Conservation (phyloP, 2,888 invertebrate species). For the Listrodromus nycthemerus region DNA sequence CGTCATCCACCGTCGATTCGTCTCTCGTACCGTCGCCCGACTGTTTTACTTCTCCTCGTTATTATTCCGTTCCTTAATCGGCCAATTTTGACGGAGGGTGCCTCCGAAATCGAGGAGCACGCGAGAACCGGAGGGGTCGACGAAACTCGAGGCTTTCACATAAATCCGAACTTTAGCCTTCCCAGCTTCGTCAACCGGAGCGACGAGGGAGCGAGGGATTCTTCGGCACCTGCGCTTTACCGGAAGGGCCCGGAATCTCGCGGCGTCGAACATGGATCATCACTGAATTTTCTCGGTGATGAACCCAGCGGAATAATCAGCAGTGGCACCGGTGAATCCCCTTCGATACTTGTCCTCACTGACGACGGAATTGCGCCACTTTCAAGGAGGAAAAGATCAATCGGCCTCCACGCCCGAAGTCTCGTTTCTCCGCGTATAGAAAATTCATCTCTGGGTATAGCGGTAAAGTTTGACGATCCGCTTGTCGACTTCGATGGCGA, state of each 20-base stretch:
- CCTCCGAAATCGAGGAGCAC: constrained; percentile 23
- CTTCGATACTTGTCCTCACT: neutral
- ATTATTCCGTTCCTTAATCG: constrained; percentile 37
- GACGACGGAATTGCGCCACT: neutral
- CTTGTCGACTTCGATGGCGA: neutral
- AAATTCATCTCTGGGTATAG: neutral
- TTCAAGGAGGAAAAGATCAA: neutral
- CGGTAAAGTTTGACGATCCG: constrained; percentile 14
- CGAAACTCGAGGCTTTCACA: constrained; percentile 14
- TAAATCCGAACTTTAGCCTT: neutral
- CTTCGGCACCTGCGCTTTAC: neutral
- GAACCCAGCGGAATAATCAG: neutral
- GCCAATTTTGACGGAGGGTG: constrained; percentile 35
- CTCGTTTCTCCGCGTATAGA: neutral
- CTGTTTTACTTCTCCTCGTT: constrained; percentile 43
- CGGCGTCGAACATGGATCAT: constrained; percentile 39
- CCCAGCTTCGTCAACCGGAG: neutral
- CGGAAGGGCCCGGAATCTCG: constrained; percentile 5
- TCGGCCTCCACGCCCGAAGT: neutral
- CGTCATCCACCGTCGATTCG: constrained; percentile 47
- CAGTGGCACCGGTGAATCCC: neutral
- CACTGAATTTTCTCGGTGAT: constrained; percentile 6
- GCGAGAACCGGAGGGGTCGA: constrained; percentile 16
- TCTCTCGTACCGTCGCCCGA: constrained; percentile 8
- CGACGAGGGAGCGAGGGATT: constrained; percentile 3